Evolutionary conservation across 2,113 vertebrate species (phyloP).

Genomic region (Gorsachius goisagi): DNA sequence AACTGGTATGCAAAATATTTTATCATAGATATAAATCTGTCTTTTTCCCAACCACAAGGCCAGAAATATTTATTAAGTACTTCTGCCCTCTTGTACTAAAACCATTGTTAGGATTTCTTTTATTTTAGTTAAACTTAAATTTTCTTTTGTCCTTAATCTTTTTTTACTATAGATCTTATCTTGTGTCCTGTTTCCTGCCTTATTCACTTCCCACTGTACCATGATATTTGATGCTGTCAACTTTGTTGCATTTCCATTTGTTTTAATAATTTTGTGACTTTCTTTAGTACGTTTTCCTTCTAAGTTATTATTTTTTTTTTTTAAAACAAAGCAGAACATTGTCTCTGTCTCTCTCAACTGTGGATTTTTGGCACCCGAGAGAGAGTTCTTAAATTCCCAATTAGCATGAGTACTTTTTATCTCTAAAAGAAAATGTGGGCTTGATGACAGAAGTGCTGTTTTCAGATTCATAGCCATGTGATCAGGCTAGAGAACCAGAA

Average conservation of each 20-base stretch:
- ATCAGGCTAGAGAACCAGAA: not conserved
- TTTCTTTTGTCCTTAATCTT: not conserved
- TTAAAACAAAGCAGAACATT: not conserved
- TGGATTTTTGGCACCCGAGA: not conserved
- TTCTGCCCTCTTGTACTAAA: slow-evolving; percentile 24
- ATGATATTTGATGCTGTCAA: not conserved
- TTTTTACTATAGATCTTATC: slow-evolving; percentile 17
- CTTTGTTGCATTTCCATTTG: not conserved
- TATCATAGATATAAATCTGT: slow-evolving; percentile 38
- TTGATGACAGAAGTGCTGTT: not conserved
- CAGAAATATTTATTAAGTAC: slow-evolving; percentile 31
- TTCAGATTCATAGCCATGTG: not conserved
- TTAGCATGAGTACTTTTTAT: slow-evolving; percentile 25
- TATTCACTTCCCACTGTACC: not conserved
- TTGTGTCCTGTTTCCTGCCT: slow-evolving; percentile 6
- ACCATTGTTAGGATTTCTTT: not conserved
- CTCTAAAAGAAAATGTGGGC: not conserved
- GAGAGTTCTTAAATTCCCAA: slow-evolving; percentile 18
- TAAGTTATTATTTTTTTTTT: not conserved
- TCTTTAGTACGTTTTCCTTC: not conserved
- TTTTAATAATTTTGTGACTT: not conserved
- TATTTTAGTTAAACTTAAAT: slow-evolving; percentile 2
- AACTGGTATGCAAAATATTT: slow-evolving; percentile 47
- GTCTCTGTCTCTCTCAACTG: not conserved
- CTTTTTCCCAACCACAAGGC: not conserved